These are phyloP conservation scores for Andrena cerasifolii DNA, from an alignment of 1,140 invertebrate genomes.

Conservation along the genomic window DNA sequence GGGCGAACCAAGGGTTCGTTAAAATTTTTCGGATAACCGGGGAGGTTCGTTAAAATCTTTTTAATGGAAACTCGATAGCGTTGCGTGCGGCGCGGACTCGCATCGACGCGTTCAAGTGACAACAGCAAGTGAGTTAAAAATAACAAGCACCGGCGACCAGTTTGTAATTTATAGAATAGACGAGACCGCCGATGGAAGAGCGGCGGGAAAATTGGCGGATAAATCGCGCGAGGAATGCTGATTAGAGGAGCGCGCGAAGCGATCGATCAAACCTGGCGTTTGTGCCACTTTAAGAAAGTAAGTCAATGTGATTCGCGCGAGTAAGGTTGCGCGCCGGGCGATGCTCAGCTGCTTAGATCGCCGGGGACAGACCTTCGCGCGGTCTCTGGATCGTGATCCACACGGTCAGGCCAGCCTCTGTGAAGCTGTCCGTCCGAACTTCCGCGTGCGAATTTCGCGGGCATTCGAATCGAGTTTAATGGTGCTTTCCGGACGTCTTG, in stretches of 20 bases:
- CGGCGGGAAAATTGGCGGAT: slow-evolving; percentile 3
- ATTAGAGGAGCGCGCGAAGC: slow-evolving; percentile 37
- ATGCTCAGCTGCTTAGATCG: slow-evolving; percentile 19
- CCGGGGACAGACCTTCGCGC: slow-evolving; percentile 57
- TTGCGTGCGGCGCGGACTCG: no score
- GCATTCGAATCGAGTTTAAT: no score
- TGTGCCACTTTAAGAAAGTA: slow-evolving; percentile 75
- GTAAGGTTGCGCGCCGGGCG: slow-evolving; percentile 66
- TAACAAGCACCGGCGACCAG: no score
- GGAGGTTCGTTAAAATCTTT: no score
- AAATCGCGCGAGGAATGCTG: slow-evolving; percentile 32
- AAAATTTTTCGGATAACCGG: no score
- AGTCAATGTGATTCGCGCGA: slow-evolving; percentile 74
- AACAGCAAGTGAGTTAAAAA: no score
- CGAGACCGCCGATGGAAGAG: background rate
- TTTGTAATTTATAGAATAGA: no score
- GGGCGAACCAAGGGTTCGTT: no score
- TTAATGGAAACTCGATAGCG: no score
- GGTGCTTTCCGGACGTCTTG: no score
- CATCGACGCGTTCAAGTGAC: no score
- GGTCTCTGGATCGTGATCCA: slow-evolving; percentile 22
- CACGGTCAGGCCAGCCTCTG: slow-evolving; percentile 14
- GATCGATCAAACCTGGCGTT: slow-evolving; percentile 64
- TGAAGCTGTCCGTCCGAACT: slow-evolving; percentile 6
- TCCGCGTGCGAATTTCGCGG: slow-evolving; percentile 33